These are phyloP conservation scores for Formicarius rufipectus DNA, from an alignment of 2,113 vertebrate species.

Conservation along the genomic window DNA sequence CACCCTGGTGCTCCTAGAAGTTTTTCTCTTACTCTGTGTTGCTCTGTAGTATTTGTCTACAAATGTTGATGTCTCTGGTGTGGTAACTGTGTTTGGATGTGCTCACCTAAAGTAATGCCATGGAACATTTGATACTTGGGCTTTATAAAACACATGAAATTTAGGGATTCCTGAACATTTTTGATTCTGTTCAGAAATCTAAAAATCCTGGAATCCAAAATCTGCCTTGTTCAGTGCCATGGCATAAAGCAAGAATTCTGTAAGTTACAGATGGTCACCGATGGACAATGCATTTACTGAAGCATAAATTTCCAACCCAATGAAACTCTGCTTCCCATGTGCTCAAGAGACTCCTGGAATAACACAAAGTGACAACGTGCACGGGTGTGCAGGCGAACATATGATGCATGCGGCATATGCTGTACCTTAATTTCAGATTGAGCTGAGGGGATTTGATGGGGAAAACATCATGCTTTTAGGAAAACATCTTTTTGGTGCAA, in stretches of 20 bases:
- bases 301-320: slow-evolving; percentile 53
- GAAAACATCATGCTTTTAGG: background rate
- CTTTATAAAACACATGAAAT: background rate
- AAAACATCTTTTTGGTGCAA: background rate
- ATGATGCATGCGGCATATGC: slow-evolving; percentile 47
- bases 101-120: background rate
- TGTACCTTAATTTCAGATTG: background rate
- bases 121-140: background rate
- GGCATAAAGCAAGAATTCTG: background rate
- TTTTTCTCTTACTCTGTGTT: background rate
- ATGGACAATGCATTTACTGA: slow-evolving; percentile 22
- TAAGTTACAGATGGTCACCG: slow-evolving; percentile 58
- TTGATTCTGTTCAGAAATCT: background rate
- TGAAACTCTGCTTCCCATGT: slow-evolving; percentile 20
- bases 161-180: background rate
- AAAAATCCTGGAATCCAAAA: background rate
- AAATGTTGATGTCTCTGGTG: background rate
- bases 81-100: background rate
- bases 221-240: background rate
- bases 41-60: background rate
- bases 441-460: background rate
- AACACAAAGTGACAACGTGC: slow-evolving; percentile 43
- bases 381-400: slow-evolving; percentile 9
- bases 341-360: slow-evolving; percentile 36
- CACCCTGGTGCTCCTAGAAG: background rate